A percentile compares a stretch with the other conserved stretches of the same genome.
phyloP scores from a whole-genome alignment of 2,113 vertebrate species.

The Gymnarchus niloticus region DNA sequence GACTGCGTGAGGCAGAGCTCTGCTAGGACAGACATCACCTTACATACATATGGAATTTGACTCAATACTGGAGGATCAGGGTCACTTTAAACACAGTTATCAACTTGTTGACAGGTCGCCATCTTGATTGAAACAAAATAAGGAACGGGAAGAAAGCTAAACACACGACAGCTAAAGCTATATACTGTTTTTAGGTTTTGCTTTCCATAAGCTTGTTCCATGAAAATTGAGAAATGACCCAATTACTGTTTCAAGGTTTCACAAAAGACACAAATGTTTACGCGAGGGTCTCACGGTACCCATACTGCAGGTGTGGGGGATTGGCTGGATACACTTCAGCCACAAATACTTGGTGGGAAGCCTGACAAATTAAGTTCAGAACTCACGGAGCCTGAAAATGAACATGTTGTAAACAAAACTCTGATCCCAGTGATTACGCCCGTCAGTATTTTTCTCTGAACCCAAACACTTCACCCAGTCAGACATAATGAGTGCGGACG shows the following conservation, averaged over 20 bases:
- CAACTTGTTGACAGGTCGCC: not conserved
- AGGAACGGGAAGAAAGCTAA: not conserved
- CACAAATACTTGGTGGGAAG: not conserved
- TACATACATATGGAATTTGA: not conserved
- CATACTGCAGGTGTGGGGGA: constrained; percentile 11
- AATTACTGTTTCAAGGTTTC: constrained; percentile 11
- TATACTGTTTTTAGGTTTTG: not conserved
- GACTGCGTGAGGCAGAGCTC: not conserved
- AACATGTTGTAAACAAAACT: constrained; percentile 8
- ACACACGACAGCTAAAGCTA: not conserved
- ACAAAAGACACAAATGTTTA: constrained; percentile 16
- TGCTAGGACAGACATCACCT: not conserved
- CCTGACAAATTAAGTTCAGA: constrained; percentile 14
- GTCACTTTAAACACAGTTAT: constrained; percentile 11
- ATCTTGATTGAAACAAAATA: not conserved
- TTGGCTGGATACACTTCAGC: not conserved
- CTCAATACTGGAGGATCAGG: not conserved
- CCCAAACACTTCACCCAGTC: constrained; percentile 21
- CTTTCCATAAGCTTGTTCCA: constrained; percentile 1
- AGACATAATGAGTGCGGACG: constrained; percentile 16
- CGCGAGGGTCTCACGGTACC: not conserved
- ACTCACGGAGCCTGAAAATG: constrained; percentile 6
- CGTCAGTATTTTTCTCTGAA: constrained; percentile 18
- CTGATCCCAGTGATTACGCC: constrained; percentile 11
- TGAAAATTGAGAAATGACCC: constrained; percentile 1